Evolutionary conservation across 2,888 invertebrate species (phyloP).

Genomic region (Luffia ferchaultella): DNA sequence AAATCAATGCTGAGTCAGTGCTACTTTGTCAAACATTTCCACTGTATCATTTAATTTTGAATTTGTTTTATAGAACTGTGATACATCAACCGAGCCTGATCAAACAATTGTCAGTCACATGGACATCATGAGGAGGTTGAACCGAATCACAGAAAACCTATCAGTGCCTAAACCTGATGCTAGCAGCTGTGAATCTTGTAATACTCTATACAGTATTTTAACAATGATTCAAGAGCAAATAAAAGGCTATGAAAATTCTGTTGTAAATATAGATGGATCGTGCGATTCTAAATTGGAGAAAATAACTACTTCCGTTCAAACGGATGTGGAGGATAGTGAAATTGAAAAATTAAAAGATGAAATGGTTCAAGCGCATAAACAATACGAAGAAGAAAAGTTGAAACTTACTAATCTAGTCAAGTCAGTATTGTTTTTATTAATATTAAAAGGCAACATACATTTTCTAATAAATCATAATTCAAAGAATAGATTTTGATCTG

Average conservation of each 20-base stretch:
- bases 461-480: too few relatives aligned
- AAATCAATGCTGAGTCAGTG: too few relatives aligned
- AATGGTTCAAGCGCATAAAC: slow-evolving; percentile 21
- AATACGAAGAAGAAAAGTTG: slow-evolving; percentile 38
- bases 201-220: slow-evolving; percentile 9
- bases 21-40: too few relatives aligned
- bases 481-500: too few relatives aligned
- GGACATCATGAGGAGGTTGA: slow-evolving; percentile 17
- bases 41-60: too few relatives aligned
- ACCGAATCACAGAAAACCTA: slow-evolving; percentile 3
- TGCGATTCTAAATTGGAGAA: neutral
- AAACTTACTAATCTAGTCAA: slow-evolving; percentile 31
- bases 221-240: slow-evolving; percentile 10
- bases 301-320: slow-evolving; percentile 12
- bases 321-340: slow-evolving; percentile 6
- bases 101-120: slow-evolving; percentile 18
- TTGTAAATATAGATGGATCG: slow-evolving; percentile 6
- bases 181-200: slow-evolving; percentile 10
- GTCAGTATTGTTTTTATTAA: too few relatives aligned
- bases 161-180: slow-evolving; percentile 1
- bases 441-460: too few relatives aligned
- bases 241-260: slow-evolving; percentile 9
- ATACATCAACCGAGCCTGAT: slow-evolving; percentile 25
- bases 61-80: slow-evolving; percentile 29
- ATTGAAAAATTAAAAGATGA: slow-evolving; percentile 12